Evolutionary conservation across 1,140 invertebrate species (phyloP).

Genomic region (Trinorchestia longiramus): DNA sequence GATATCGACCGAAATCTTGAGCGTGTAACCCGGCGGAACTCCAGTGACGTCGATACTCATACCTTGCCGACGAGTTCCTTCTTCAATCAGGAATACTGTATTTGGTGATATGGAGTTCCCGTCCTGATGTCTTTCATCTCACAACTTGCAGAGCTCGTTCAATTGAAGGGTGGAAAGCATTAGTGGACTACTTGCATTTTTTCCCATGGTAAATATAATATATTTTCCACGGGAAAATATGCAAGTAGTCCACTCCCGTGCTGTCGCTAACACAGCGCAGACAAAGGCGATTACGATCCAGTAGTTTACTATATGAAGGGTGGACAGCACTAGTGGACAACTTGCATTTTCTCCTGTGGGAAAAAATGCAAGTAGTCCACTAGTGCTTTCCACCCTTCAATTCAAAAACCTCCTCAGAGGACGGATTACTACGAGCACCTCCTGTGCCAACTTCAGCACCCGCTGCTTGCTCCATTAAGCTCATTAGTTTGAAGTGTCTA

Average conservation of each 20-base stretch:
- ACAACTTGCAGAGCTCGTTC: not conserved
- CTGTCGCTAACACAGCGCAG: no score
- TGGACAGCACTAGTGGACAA: no score
- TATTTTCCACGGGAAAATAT: no score
- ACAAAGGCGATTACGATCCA: no score
- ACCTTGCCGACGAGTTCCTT: not conserved
- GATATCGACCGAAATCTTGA: not conserved
- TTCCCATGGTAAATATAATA: no score
- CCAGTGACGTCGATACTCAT: not conserved
- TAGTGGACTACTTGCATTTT: no score
- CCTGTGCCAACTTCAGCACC: not conserved
- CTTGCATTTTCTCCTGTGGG: no score
- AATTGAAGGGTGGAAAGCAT: no score
- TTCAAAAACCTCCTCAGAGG: not conserved
- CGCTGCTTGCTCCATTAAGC: not conserved
- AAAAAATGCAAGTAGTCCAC: no score
- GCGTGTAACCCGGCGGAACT: not conserved
- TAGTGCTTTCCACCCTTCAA: no score
- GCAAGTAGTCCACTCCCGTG: no score
- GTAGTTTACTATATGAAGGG: no score
- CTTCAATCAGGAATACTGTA: not conserved
- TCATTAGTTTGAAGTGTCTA: not conserved
- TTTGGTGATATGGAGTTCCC: not conserved
- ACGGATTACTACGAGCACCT: not conserved
- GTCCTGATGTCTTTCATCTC: not conserved